Conservation (phyloP, 2,888 invertebrate species). For the Eucera pruinosa region DNA sequence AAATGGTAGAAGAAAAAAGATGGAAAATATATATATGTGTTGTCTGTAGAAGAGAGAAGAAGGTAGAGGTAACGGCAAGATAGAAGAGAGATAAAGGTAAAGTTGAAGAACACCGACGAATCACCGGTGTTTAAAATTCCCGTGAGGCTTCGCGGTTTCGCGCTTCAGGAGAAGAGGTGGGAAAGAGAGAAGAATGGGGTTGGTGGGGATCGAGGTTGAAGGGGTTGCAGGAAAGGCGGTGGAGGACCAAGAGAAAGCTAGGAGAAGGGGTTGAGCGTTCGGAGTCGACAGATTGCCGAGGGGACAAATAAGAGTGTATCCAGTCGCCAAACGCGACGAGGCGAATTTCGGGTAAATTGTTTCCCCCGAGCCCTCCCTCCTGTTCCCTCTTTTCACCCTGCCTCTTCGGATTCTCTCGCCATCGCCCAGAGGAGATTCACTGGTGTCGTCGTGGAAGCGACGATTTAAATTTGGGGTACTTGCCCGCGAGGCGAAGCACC, state of each 20-base stretch:
- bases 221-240: conserved; percentile 60
- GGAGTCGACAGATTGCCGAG: conserved; percentile 80
- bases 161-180: conserved; percentile 62
- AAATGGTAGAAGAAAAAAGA: conserved; percentile 5
- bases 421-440: conserved; percentile 66
- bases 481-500: conserved; percentile 53
- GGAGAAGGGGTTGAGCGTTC: conserved; percentile 75
- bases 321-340: conserved; percentile 79
- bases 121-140: conserved; percentile 80
- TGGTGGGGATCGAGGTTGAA: conserved; percentile 63
- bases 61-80: conserved; percentile 9
- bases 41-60: background rate
- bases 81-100: conserved; percentile 17
- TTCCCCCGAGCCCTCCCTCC: conserved; percentile 73
- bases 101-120: conserved; percentile 71
- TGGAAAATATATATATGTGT: conserved; percentile 9
- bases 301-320: conserved; percentile 81
- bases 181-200: conserved; percentile 53
- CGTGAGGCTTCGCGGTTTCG: conserved; percentile 76
- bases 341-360: conserved; percentile 82
- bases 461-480: conserved; percentile 71
- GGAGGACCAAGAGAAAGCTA: conserved; percentile 60
- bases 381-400: conserved; percentile 47
- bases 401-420: conserved; percentile 63
- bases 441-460: conserved; percentile 66